phyloP scores from a whole-genome alignment of 2,113 vertebrate genomes.

The Leuciscus idus region DNA sequence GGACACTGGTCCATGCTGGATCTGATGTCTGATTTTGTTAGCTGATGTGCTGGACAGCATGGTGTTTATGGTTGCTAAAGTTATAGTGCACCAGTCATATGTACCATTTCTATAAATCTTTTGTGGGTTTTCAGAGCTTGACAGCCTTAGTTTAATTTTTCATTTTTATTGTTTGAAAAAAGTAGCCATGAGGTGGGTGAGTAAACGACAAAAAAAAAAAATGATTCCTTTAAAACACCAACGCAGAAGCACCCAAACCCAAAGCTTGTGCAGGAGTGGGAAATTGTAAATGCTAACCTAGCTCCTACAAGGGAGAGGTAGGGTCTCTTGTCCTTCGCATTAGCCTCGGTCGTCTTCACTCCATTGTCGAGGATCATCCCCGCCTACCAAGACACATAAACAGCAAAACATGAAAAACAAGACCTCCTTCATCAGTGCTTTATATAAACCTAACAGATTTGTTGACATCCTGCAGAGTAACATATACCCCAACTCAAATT shows the following conservation, averaged over 20 bases:
- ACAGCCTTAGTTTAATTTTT: no score
- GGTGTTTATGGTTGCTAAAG: not conserved
- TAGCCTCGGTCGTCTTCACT: conserved; percentile 92
- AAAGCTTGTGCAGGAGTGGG: not conserved
- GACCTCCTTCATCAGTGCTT: not conserved
- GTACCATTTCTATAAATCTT: no score
- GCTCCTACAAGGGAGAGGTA: conserved; percentile 90
- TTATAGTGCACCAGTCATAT: not conserved
- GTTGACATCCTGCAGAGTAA: not conserved
- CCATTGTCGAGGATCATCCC: conserved; percentile 98
- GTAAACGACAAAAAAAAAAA: no score
- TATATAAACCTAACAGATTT: not conserved
- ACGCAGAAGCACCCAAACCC: no score
- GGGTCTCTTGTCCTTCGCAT: conserved; percentile 93
- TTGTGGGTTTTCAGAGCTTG: no score
- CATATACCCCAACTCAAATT: not conserved
- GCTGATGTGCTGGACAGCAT: not conserved
- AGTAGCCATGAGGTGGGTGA: no score
- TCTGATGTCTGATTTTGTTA: not conserved
- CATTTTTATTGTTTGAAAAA: no score
- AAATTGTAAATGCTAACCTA: conserved; percentile 76
- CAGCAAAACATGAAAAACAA: not conserved
- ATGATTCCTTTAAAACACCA: no score
- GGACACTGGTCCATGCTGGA: not conserved
- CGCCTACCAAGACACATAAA: conserved; percentile 74